A percentile compares a stretch with the other conserved stretches of the same genome.
These are phyloP conservation scores for Sepioteuthis lessoniana DNA, from an alignment of 2,888 invertebrate genomes.

Conservation along the genomic window DNA sequence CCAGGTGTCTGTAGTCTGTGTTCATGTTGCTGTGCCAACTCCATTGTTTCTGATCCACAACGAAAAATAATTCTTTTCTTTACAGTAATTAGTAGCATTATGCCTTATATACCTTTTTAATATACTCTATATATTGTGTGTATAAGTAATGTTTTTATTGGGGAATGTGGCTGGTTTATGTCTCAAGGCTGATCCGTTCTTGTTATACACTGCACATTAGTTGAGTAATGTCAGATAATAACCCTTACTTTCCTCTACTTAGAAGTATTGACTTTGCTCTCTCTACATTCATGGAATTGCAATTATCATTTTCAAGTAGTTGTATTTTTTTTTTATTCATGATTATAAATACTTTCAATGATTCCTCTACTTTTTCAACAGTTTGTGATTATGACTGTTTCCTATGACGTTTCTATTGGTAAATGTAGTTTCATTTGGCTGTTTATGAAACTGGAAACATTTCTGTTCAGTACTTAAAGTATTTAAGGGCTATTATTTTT, in stretches of 20 bases:
- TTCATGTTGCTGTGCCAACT: no score
- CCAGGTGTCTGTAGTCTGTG: no score
- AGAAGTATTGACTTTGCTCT: conserved; percentile 35
- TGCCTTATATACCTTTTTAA: neutral
- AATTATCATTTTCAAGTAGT: conserved; percentile 37
- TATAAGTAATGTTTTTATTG: neutral
- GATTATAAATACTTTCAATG: conserved; percentile 9
- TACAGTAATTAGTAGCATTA: no score
- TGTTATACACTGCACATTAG: neutral
- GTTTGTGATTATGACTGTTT: neutral
- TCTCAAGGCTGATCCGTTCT: conserved; percentile 17
- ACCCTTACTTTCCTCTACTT: neutral
- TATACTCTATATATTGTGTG: neutral
- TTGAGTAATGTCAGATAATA: conserved; percentile 36
- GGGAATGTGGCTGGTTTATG: neutral
- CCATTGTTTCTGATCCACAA: no score
- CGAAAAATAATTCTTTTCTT: no score
- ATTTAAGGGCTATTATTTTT: neutral
- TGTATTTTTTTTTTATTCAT: neutral
- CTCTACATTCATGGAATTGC: conserved; percentile 49
- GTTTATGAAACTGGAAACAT: neutral
- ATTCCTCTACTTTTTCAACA: neutral
- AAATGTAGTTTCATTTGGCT: neutral
- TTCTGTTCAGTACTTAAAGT: neutral
- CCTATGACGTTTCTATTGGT: no score